Evolutionary conservation across 2,797 vertebrate genomes (phyloP).

Genomic region (Huso huso): DNA sequence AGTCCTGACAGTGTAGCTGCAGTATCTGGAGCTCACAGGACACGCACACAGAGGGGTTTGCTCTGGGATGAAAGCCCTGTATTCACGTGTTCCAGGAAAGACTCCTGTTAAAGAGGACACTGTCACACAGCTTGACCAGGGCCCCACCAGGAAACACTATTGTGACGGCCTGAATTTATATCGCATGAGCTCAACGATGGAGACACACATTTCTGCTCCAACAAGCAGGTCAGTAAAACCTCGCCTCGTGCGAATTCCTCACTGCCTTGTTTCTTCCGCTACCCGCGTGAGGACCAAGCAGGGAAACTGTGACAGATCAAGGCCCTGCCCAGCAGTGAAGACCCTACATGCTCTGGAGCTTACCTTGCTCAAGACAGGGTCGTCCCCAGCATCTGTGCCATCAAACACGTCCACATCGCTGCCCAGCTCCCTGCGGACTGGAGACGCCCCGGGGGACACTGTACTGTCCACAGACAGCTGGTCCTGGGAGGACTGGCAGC

Average conservation of each 20-base stretch:
- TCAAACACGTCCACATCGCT: conserved; percentile 74
- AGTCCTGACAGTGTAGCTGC: conserved; percentile 46
- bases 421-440: conserved; percentile 47
- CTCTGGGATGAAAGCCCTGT: conserved; percentile 44
- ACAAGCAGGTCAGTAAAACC: no score
- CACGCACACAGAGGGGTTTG: conserved; percentile 39
- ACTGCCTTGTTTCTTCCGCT: no score
- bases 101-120: conserved; percentile 21
- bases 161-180: no score
- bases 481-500: conserved; percentile 57
- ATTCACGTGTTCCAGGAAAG: conserved; percentile 38
- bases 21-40: conserved; percentile 25
- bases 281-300: no score
- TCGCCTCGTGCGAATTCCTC: no score
- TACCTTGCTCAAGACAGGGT: conserved; percentile 81
- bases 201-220: no score
- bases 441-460: conserved; percentile 47
- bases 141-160: no score
- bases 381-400: conserved; percentile 62
- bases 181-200: no score
- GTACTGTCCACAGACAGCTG: conserved; percentile 46
- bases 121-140: no score
- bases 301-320: no score
- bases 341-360: not conserved
- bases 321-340: no score